These are phyloP conservation scores for Atethmia centrago DNA, from an alignment of 2,888 invertebrate genomes.

Conservation along the genomic window DNA sequence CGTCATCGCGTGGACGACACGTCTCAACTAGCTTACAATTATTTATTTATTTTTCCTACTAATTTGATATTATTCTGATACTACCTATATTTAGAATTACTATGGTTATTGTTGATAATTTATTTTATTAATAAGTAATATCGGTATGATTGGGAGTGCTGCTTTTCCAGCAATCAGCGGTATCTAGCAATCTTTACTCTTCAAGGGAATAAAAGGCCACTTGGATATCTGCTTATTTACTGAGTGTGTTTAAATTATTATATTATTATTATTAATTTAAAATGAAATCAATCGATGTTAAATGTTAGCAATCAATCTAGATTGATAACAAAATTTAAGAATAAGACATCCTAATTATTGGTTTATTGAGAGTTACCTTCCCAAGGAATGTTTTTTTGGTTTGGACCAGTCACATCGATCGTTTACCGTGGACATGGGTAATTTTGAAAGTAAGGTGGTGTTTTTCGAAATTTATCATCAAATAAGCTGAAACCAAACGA, in stretches of 20 bases:
- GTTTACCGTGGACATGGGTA: not conserved
- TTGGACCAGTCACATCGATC: not conserved
- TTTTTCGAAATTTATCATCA: not conserved
- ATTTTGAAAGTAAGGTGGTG: not conserved
- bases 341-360: not conserved
- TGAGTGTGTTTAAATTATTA: too few species aligned
- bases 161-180: not conserved
- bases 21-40: constrained; percentile 28
- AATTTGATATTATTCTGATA: constrained; percentile 55
- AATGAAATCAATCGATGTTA: too few species aligned
- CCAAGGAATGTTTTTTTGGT: not conserved
- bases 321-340: not conserved
- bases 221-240: constrained; percentile 14
- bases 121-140: constrained; percentile 8
- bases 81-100: constrained; percentile 31
- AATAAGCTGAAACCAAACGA: not conserved
- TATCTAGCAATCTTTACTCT: constrained; percentile 22
- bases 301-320: too few species aligned
- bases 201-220: constrained; percentile 18
- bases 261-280: too few species aligned
- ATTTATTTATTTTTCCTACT: constrained; percentile 33
- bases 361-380: not conserved
- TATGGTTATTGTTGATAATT: constrained; percentile 24
- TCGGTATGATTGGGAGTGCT: not conserved
- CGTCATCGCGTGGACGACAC: constrained; percentile 30